Base-by-base conservation (phyloP, 2,113 vertebrate genomes). In the Eptesicus fuscus region DNA sequence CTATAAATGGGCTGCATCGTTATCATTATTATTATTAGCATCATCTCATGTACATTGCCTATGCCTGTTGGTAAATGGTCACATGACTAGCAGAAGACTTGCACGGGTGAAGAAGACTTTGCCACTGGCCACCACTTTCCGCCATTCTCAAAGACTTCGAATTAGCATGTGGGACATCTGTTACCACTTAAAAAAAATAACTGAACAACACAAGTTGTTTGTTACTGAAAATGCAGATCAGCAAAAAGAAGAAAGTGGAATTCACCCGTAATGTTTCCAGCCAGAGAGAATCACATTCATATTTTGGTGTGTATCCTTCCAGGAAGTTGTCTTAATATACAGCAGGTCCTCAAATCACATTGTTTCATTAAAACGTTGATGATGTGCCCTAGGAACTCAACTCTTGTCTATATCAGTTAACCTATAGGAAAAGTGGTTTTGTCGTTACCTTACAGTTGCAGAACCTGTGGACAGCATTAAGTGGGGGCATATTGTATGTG, bases 1-100 rank as follows among this genome's bases (percentile, higher is more conserved):
- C 95, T 97, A 95, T 97, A 97, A 97, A 96, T 96, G 94, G 12
- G 37, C 56, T 16, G 47, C 78, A 9, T 83, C 67, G 42, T 94
- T 93, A 80, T 49, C 13, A 14, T 59, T 65, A 83, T 82, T 95
- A 88, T 92, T 67, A 91, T 88, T 90, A 94, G 56, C 91, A 73
- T 59, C 61, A 23, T 91, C 70, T 77, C 91, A 92, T 78, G 61
- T 83, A 77, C 47, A 35, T 30, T 25, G 40, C 22, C 2, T 7
- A 20, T 0, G 84, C 92, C 80, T 20, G n/a, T 61, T 76, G 91
- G 90, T 73, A 25, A 80, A 63, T 6, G 42, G 8, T 47, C 59
- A 6, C 3, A 4, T 85, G 95, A 28, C 22, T 47, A 17, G n/a
- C 42, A 0, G 28, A n/a, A 65, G 37, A 17, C 83, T 44, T 8